Evolutionary conservation across 1,140 invertebrate species (phyloP).

Genomic region (Drosophila pachea): DNA sequence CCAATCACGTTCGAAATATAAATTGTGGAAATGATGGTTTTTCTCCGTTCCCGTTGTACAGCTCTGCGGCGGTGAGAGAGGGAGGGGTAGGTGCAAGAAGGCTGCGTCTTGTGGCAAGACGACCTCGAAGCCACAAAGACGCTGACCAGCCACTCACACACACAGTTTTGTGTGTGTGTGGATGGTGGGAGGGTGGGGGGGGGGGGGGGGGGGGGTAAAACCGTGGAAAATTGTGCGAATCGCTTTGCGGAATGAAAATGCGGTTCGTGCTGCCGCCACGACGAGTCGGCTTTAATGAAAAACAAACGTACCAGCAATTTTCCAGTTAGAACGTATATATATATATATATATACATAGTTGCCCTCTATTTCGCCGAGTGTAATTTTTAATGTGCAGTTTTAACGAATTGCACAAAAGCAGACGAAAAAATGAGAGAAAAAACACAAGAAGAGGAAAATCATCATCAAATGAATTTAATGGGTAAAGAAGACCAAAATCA

Average conservation of each 20-base stretch:
- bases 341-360: constrained; percentile 1
- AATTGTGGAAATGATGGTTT: constrained; percentile 78
- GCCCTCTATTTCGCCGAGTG: constrained; percentile 57
- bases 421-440: constrained; percentile 29
- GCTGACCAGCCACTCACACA: constrained; percentile 37
- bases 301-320: constrained; percentile 74
- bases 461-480: constrained; percentile 66
- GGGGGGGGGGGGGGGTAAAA: constrained; percentile 15
- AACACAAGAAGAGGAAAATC: constrained; percentile 36
- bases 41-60: constrained; percentile 20
- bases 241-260: constrained; percentile 75
- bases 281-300: constrained; percentile 58
- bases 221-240: constrained; percentile 67
- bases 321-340: constrained; percentile 59
- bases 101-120: constrained; percentile 1
- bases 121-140: constrained; percentile 66
- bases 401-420: constrained; percentile 59
- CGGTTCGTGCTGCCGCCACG: constrained; percentile 65
- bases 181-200: no score
- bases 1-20: constrained; percentile 78
- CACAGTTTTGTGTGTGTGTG: constrained; percentile 15
- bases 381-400: constrained; percentile 62
- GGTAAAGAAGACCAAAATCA: constrained; percentile 73
- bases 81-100: background rate
- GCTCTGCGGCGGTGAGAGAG: constrained; percentile 2